Evolutionary conservation across 1,140 invertebrate genomes (phyloP).

Genomic region (Phthorimaea operculella): DNA sequence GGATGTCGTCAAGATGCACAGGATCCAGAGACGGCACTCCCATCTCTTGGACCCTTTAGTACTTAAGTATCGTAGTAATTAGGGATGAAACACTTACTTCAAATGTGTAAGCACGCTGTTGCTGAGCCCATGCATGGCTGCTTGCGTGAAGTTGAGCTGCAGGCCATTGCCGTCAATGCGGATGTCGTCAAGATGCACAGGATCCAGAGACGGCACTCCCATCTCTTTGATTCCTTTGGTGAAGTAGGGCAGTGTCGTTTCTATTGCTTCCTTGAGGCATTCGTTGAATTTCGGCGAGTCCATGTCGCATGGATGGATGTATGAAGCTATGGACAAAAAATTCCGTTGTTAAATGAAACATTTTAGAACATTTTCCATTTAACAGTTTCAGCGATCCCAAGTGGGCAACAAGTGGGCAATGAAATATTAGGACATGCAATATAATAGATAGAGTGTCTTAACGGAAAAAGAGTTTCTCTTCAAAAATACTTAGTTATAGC

Average conservation of each 20-base stretch:
- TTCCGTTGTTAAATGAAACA: too few species aligned
- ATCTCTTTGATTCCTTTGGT: slow-evolving; percentile 61
- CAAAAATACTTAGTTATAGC: too few species aligned
- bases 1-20: slow-evolving; percentile 46
- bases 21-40: slow-evolving; percentile 57
- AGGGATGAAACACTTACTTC: slow-evolving; percentile 32
- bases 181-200: slow-evolving; percentile 53
- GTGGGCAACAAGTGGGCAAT: too few species aligned
- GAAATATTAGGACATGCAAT: too few species aligned
- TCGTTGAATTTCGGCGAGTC: slow-evolving; percentile 39
- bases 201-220: slow-evolving; percentile 53
- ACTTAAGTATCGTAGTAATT: too few species aligned
- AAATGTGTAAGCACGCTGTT: slow-evolving; percentile 32
- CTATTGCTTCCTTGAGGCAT: slow-evolving; percentile 60
- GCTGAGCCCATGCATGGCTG: slow-evolving; percentile 41
- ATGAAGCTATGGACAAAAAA: slow-evolving; percentile 48
- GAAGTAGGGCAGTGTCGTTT: slow-evolving; percentile 50
- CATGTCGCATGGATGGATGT: slow-evolving; percentile 60
- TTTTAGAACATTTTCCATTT: too few species aligned
- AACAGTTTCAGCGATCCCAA: too few species aligned
- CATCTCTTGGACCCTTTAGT: slow-evolving; percentile 61
- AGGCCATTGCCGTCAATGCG: slow-evolving; percentile 45
- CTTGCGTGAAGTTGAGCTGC: slow-evolving; percentile 39
- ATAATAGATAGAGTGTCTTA: too few species aligned
- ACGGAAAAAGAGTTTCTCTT: too few species aligned